Evolutionary conservation across 64 coral and sea anemone species (phyloP).

Genomic region (Exaiptasia diaphana): DNA sequence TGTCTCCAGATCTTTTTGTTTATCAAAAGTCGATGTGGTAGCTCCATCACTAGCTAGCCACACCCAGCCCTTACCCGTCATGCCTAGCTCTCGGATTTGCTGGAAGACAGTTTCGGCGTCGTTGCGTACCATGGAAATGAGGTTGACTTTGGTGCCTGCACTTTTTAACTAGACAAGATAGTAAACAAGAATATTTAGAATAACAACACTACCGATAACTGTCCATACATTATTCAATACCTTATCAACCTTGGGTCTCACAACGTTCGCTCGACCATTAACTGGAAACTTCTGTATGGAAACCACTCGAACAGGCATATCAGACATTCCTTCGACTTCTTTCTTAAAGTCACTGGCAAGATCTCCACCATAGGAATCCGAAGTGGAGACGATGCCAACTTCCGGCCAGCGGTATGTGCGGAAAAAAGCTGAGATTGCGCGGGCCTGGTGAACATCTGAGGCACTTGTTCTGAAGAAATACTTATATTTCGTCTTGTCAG

Average conservation of each 20-base stretch:
- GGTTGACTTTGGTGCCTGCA: conserved; percentile 77
- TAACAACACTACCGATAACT: background rate
- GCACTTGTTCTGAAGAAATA: conserved; percentile 88
- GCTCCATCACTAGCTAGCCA: conserved; percentile 93
- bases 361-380: conserved; percentile 69
- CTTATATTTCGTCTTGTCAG: conserved; percentile 83
- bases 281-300: conserved; percentile 69
- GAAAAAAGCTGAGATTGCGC: conserved; percentile 69
- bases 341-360: conserved; percentile 76
- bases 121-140: conserved; percentile 89
- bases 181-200: background rate
- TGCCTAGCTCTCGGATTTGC: conserved; percentile 93
- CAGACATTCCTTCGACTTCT: conserved; percentile 59
- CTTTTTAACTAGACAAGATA: conserved; percentile 64
- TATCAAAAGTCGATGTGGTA: conserved; percentile 72
- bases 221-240: background rate
- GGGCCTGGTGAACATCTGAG: conserved; percentile 81
- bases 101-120: conserved; percentile 96
- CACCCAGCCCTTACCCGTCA: conserved; percentile 92
- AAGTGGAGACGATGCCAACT: conserved; percentile 77
- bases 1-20: conserved; percentile 69
- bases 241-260: conserved; percentile 80
- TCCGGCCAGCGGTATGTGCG: conserved; percentile 70
- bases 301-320: conserved; percentile 81
- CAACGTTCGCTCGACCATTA: conserved; percentile 63